Conservation (phyloP, 1,140 invertebrate species). For the Hetaerina americana region DNA sequence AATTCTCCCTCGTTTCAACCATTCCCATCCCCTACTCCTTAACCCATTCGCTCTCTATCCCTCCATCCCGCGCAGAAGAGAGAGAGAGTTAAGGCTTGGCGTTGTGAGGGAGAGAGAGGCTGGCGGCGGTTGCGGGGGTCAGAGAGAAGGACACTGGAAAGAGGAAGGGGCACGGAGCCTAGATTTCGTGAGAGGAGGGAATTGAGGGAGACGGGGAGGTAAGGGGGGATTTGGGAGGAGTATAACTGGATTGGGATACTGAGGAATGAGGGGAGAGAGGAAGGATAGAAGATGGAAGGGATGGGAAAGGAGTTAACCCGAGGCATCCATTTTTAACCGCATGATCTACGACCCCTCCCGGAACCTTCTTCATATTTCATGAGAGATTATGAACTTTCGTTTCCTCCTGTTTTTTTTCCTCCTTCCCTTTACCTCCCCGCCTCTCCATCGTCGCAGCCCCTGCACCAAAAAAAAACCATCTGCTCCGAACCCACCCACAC, state of each 20-base stretch:
- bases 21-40: not conserved
- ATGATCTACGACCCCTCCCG: not conserved
- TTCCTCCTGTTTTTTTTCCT: not conserved
- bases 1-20: too few species aligned
- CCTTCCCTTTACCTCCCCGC: not conserved
- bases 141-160: too few species aligned
- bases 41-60: not conserved
- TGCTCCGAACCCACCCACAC: too few species aligned
- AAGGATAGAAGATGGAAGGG: too few species aligned
- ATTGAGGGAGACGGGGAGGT: too few species aligned
- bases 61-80: not conserved
- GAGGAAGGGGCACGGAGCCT: too few species aligned
- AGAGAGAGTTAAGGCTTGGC: not conserved
- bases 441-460: not conserved
- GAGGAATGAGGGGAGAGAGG: too few species aligned
- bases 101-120: not conserved
- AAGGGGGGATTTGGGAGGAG: too few species aligned
- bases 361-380: not conserved
- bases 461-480: too few species aligned
- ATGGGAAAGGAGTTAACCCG: not conserved
- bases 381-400: not conserved
- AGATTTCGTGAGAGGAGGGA: too few species aligned
- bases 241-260: too few species aligned
- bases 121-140: too few species aligned
- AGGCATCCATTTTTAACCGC: not conserved